Evolutionary conservation across 1,140 invertebrate genomes (phyloP).

Genomic region (Drosophila prosaltans): DNA sequence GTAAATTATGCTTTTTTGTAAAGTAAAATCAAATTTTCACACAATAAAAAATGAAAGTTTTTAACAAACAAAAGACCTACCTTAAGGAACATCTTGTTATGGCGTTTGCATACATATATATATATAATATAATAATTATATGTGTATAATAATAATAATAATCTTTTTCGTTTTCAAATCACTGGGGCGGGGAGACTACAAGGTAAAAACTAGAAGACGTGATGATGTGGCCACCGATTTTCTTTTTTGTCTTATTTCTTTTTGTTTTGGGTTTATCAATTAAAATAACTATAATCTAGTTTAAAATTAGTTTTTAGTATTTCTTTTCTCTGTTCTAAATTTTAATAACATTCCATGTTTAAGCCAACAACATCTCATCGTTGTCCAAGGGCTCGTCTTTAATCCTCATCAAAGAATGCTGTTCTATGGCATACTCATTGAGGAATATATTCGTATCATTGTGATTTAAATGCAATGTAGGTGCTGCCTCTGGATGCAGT

Average conservation of each 20-base stretch:
- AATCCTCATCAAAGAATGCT: slow-evolving; percentile 35
- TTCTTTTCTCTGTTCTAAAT: slow-evolving; percentile 12
- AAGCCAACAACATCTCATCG: slow-evolving; percentile 54
- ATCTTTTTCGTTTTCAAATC: slow-evolving; percentile 40
- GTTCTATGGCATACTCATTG: slow-evolving; percentile 52
- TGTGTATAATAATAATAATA: slow-evolving; percentile 50
- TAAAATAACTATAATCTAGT: slow-evolving; percentile 39
- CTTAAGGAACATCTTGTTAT: slow-evolving; percentile 22
- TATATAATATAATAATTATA: slow-evolving; percentile 17
- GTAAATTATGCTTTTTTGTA: slow-evolving; percentile 26
- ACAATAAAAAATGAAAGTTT: slow-evolving; percentile 23
- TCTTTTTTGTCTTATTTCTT: slow-evolving; percentile 3
- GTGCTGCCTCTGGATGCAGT: slow-evolving; percentile 52
- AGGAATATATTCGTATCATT: slow-evolving; percentile 66
- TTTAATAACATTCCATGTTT: slow-evolving; percentile 30
- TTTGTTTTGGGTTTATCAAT: slow-evolving; percentile 23
- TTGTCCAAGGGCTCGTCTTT: slow-evolving; percentile 63
- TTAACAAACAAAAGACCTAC: slow-evolving; percentile 14
- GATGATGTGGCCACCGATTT: slow-evolving; percentile 39
- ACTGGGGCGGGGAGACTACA: slow-evolving; percentile 41
- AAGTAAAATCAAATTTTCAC: slow-evolving; percentile 37
- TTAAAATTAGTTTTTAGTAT: slow-evolving; percentile 37
- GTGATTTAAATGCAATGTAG: slow-evolving; percentile 64
- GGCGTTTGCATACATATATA: slow-evolving; percentile 16
- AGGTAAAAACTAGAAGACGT: slow-evolving; percentile 55